Conservation (phyloP, 2,888 invertebrate species). For the Leptura quadrifasciata region DNA sequence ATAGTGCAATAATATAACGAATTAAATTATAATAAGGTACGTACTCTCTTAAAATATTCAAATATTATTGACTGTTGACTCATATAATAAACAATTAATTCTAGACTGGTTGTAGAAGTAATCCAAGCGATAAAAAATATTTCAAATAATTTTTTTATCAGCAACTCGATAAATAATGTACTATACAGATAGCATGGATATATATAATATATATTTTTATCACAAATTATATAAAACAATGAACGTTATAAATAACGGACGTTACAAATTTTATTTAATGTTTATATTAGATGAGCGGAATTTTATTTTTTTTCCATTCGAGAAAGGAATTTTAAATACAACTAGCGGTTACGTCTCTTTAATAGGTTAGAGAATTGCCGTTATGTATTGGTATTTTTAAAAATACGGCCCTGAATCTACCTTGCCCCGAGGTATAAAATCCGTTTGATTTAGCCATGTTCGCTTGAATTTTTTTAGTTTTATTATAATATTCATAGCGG, state of each 20-base stretch:
- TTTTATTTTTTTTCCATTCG: conserved; percentile 20
- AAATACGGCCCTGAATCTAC: conserved; percentile 68
- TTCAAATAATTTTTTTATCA: not conserved
- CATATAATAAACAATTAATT: conserved; percentile 7
- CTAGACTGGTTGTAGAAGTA: not conserved
- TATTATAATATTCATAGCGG: conserved; percentile 42
- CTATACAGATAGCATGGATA: not conserved
- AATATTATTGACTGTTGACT: not conserved
- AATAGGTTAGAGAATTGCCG: conserved; percentile 26
- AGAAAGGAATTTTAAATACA: conserved; percentile 23
- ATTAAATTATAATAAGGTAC: conserved; percentile 3
- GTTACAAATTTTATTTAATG: not conserved
- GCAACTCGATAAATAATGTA: not conserved
- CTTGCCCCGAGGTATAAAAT: conserved; percentile 78
- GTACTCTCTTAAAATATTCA: conserved; percentile 5
- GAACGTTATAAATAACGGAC: conserved; percentile 4
- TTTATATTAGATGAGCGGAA: conserved; percentile 3
- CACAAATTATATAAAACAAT: not conserved
- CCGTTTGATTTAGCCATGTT: conserved; percentile 38
- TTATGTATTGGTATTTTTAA: conserved; percentile 41
- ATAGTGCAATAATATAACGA: conserved; percentile 7
- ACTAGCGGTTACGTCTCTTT: not conserved
- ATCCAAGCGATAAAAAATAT: not conserved
- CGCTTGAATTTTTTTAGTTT: conserved; percentile 37
- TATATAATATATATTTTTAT: not conserved